Evolutionary conservation across 1,140 invertebrate genomes (phyloP).

Genomic region (Aphis craccivora): DNA sequence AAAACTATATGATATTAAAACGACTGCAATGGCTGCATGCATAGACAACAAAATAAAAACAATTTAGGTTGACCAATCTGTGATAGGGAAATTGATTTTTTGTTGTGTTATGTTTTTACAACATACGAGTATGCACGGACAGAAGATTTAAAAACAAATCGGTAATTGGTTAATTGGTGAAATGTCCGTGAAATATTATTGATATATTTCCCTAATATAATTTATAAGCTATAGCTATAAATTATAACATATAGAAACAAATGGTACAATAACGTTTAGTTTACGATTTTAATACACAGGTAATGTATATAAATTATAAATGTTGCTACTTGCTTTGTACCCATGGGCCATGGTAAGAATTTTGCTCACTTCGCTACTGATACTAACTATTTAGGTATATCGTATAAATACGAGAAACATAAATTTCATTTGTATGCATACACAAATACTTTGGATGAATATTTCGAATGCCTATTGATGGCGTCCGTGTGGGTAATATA

Average conservation of each 20-base stretch:
- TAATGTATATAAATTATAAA: background rate
- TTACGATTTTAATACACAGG: too few relatives aligned
- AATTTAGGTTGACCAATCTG: background rate
- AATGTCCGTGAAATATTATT: too few relatives aligned
- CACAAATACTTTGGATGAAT: background rate
- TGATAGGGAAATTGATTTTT: background rate
- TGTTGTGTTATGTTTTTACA: background rate
- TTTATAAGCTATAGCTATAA: too few relatives aligned
- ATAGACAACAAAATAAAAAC: background rate
- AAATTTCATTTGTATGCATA: background rate
- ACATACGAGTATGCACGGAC: background rate
- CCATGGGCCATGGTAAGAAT: too few relatives aligned
- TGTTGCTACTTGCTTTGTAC: too few relatives aligned
- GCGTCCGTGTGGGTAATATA: background rate
- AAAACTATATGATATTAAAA: background rate
- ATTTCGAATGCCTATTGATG: background rate
- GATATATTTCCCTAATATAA: too few relatives aligned
- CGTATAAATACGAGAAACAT: background rate
- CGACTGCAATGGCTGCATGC: background rate
- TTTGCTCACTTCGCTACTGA: background rate
- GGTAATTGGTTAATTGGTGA: too few relatives aligned
- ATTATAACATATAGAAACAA: too few relatives aligned
- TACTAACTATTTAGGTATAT: background rate
- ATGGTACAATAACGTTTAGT: too few relatives aligned
- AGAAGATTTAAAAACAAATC: too few relatives aligned